These are phyloP conservation scores for Neelides folsomi DNA, from an alignment of 2,888 invertebrate species.

Conservation along the genomic window DNA sequence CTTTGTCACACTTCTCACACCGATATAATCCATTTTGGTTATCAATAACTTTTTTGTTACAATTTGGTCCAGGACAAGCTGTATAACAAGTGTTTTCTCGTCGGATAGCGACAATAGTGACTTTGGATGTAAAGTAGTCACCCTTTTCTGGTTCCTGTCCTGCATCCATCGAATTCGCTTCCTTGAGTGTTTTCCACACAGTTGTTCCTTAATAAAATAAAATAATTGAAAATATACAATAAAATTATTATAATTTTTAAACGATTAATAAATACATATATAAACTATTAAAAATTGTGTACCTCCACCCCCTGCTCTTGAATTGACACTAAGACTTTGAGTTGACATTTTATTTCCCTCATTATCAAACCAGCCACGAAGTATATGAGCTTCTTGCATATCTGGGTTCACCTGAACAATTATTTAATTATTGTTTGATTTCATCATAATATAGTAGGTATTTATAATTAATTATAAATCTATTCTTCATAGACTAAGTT, in stretches of 20 bases:
- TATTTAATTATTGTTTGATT: background rate
- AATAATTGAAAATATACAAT: too few relatives aligned
- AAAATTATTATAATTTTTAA: background rate
- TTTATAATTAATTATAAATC: background rate
- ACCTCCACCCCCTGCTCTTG: slow-evolving; percentile 31
- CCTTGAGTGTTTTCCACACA: slow-evolving; percentile 63
- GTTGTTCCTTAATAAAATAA: slow-evolving; percentile 37
- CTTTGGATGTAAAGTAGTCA: slow-evolving; percentile 68
- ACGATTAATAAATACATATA: background rate
- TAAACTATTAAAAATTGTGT: background rate
- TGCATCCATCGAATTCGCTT: slow-evolving; percentile 48
- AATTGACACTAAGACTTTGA: slow-evolving; percentile 44
- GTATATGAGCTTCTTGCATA: slow-evolving; percentile 63
- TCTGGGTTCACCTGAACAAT: slow-evolving; percentile 73
- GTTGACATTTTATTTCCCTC: slow-evolving; percentile 52
- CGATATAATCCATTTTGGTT: slow-evolving; percentile 63
- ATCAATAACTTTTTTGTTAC: slow-evolving; percentile 69
- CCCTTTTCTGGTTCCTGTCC: slow-evolving; percentile 60
- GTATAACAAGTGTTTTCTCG: slow-evolving; percentile 77
- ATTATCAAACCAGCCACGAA: slow-evolving; percentile 85
- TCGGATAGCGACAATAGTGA: slow-evolving; percentile 61
- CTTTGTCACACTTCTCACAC: slow-evolving; percentile 87
- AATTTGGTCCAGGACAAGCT: slow-evolving; percentile 74
- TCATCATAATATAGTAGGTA: background rate
- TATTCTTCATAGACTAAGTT: background rate